Conservation (phyloP, 92 coral and sea anemone species). For the Zoanthus sansibaricus region DNA sequence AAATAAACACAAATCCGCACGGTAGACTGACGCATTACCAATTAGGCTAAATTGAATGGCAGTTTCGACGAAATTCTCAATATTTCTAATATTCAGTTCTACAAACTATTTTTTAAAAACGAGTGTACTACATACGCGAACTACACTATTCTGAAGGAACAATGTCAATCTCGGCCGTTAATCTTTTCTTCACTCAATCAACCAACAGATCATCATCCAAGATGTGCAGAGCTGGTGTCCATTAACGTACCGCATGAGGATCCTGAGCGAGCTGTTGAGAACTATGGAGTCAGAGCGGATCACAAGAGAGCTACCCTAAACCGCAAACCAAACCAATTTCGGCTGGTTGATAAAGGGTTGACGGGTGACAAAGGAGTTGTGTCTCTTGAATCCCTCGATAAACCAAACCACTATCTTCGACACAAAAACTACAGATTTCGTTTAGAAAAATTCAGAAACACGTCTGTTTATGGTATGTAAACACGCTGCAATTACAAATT, state of each 20-base stretch:
- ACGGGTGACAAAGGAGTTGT: constrained; percentile 75
- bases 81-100: no score
- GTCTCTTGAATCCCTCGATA: constrained; percentile 74
- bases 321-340: constrained; percentile 70
- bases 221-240: constrained; percentile 69
- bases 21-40: no score
- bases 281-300: constrained; percentile 75
- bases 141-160: no score
- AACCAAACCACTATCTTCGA: constrained; percentile 79
- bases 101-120: no score
- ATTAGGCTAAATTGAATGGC: no score
- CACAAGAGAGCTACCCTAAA: constrained; percentile 63
- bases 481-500: no score
- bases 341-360: constrained; percentile 70
- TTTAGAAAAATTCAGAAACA: constrained; percentile 70
- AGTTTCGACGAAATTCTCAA: no score
- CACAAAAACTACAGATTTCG: constrained; percentile 85
- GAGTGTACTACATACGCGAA: no score
- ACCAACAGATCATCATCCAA: constrained; percentile 42
- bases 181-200: not conserved
- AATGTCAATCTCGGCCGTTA: no score
- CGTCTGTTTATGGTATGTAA: constrained; percentile 74
- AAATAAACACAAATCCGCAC: no score
- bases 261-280: constrained; percentile 49
- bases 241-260: constrained; percentile 69